Base-by-base conservation (phyloP, 2,113 vertebrate species). In the Mustela nigripes region DNA sequence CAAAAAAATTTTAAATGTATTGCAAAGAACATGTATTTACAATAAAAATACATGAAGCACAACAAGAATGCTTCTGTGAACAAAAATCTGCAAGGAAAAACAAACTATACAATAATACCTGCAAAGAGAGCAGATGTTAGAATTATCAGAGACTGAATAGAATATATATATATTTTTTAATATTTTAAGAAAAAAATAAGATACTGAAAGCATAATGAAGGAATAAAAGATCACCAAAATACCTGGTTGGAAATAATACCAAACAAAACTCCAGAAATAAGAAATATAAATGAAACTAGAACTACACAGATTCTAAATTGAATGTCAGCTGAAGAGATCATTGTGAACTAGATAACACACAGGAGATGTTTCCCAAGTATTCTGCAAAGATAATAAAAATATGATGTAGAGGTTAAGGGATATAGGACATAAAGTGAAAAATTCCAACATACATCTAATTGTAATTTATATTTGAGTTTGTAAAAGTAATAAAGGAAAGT, bases 231-330 rank as follows among this genome's bases (percentile, higher is more conserved):
- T 5, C 89, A 83, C 67, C 1, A 80, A 84, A 71, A 89, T 36
- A 2, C 67, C 19, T 19, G 1, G 28, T 71, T 45, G 88, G 86
- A 84, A 95, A 33, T 39, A 80, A n/a, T 67, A 83, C 2, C 63
- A 95, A 56, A 9, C n/a, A 87, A 24, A 76, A 73, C 16, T 71
- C 80, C 82, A 90, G 53, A 83, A 93, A 69, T 67, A 91, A 91
- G 86, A 95, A 74, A 62, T 31, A 26, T 31, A 86, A 93, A 31
- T 95, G 45, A 86, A 96, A 56, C 67, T 87, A 33, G 67, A 86
- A 60, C 26, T 65, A 9, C 26, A 26, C 26, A 53, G 19, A 58
- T 48, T 24, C 24, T 56, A 92, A 90, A 4, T 48, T 90, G 33
- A 94, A 94, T 56, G 31, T 50, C 4, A 86, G 4, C 21, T 78